Conservation (phyloP, 2,797 vertebrate genomes). For the Aeoliscus strigatus region DNA sequence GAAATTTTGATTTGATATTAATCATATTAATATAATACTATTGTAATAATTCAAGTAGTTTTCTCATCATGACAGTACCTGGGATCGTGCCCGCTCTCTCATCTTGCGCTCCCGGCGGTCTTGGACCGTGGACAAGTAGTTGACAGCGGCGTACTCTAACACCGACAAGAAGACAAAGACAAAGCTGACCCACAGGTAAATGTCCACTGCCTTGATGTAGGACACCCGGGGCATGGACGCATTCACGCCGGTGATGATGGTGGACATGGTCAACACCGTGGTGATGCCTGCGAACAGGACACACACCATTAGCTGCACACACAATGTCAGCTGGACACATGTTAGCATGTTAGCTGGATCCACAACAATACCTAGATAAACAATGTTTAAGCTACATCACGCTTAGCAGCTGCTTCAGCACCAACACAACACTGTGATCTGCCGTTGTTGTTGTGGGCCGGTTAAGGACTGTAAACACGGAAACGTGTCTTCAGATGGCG, state of each 20-base stretch:
- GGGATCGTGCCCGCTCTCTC: conserved; percentile 74
- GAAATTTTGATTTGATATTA: no score
- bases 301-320: conserved; percentile 5
- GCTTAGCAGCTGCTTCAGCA: no score
- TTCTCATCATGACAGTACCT: neutral
- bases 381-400: no score
- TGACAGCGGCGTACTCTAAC: conserved; percentile 80
- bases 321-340: neutral
- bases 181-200: conserved; percentile 84
- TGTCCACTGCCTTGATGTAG: conserved; percentile 83
- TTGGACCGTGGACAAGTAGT: conserved; percentile 88
- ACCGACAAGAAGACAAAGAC: conserved; percentile 83
- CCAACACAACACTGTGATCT: no score
- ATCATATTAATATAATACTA: no score
- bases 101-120: conserved; percentile 86
- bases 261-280: conserved; percentile 82
- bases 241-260: conserved; percentile 83
- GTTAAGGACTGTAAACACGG: no score
- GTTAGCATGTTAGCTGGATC: no score
- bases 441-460: no score
- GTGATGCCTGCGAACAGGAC: conserved; percentile 72
- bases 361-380: no score
- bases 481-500: no score
- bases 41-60: no score
- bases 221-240: conserved; percentile 82